Conservation (phyloP, 2,797 vertebrate species). For the Mus minutoides region DNA sequence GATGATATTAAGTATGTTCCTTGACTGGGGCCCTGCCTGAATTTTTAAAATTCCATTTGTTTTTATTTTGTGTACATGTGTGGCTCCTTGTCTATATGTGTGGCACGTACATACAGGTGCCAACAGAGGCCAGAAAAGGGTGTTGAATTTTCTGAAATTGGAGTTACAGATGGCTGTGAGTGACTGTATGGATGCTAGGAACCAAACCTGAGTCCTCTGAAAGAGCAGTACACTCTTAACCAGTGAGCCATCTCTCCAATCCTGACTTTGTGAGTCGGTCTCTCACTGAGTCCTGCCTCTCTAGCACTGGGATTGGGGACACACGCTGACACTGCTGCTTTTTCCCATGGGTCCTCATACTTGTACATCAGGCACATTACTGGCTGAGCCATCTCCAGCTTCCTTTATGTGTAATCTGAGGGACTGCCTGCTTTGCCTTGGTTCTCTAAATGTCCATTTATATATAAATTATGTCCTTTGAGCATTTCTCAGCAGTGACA, state of each 20-base stretch:
- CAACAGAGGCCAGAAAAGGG: background rate
- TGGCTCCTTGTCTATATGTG: background rate
- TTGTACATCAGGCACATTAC: background rate
- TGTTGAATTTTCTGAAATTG: background rate
- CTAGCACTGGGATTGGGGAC: background rate
- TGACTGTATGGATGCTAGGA: background rate
- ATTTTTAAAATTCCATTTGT: background rate
- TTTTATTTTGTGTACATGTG: background rate
- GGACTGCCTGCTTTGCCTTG: background rate
- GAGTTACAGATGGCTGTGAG: background rate
- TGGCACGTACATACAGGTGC: background rate
- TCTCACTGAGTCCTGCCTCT: background rate
- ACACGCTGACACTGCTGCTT: background rate
- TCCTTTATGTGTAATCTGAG: background rate
- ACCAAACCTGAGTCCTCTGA: background rate
- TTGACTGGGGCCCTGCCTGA: background rate
- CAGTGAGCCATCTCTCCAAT: background rate
- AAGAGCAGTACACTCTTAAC: background rate
- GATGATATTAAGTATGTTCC: background rate
- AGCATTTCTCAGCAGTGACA: slow-evolving; percentile 19
- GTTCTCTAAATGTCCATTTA: background rate
- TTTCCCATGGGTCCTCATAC: background rate
- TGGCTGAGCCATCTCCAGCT: background rate
- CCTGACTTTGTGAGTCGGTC: background rate
- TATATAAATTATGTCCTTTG: background rate